Conservation (phyloP, 2,113 vertebrate genomes). For the Chunga burmeisteri region DNA sequence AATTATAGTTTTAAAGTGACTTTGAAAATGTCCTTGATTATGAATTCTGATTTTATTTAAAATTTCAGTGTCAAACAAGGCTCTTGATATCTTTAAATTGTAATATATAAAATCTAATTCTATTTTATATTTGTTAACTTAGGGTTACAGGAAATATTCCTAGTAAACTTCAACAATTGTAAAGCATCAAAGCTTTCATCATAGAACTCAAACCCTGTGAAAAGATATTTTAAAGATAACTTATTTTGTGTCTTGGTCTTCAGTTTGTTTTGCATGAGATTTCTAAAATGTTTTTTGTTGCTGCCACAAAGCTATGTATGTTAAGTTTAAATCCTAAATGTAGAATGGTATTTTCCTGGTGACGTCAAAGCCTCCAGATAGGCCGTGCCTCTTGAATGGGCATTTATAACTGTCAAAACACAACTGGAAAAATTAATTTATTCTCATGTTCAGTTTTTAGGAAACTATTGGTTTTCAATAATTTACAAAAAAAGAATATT, state of each 20-base stretch:
- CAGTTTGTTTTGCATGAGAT: background rate
- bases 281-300: background rate
- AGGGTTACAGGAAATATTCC: background rate
- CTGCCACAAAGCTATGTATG: background rate
- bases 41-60: background rate
- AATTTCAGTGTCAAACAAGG: background rate
- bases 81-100: background rate
- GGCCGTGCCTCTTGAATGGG: background rate
- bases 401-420: constrained; percentile 32
- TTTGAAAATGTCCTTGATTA: background rate
- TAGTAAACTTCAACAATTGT: background rate
- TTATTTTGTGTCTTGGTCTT: background rate
- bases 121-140: background rate
- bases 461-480: constrained; percentile 43
- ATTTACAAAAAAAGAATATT: constrained; percentile 49
- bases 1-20: constrained; percentile 8
- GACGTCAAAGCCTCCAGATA: background rate
- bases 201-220: background rate
- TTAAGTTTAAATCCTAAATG: background rate
- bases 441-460: constrained; percentile 10
- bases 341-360: background rate
- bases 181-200: background rate
- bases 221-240: background rate
- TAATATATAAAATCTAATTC: background rate
- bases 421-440: background rate